Evolutionary conservation across 2,888 invertebrate genomes (phyloP).

Genomic region (Cephonodes hylas): DNA sequence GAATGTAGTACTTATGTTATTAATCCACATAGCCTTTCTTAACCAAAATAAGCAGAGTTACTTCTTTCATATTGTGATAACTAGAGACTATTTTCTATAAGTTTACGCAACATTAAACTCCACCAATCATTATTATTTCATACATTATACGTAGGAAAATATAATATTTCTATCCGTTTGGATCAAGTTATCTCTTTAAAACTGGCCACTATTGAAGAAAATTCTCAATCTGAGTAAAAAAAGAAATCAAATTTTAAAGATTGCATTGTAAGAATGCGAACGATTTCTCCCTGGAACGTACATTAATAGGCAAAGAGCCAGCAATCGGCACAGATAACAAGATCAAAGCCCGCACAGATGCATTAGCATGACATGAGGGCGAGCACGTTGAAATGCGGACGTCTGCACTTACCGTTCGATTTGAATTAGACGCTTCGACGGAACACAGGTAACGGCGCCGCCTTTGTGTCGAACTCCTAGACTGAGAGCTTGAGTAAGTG

Average conservation of each 20-base stretch:
- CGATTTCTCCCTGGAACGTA: background rate
- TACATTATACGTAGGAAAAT: too few species aligned
- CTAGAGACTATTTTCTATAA: too few species aligned
- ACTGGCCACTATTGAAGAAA: too few species aligned
- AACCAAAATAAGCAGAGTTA: too few species aligned
- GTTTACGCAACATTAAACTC: too few species aligned
- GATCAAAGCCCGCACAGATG: conserved; percentile 27
- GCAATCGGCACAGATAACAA: conserved; percentile 21
- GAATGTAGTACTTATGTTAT: too few species aligned
- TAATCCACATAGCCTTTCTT: too few species aligned
- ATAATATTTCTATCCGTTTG: too few species aligned
- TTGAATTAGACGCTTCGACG: conserved; percentile 28
- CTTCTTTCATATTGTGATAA: too few species aligned
- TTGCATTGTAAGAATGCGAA: background rate
- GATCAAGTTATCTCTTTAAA: too few species aligned
- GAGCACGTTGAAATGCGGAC: conserved; percentile 24
- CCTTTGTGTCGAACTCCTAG: conserved; percentile 18
- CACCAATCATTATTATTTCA: too few species aligned
- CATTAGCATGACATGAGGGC: conserved; percentile 29
- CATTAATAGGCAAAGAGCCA: background rate
- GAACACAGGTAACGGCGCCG: conserved; percentile 15
- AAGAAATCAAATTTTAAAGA: background rate
- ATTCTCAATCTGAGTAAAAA: too few species aligned
- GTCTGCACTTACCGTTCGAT: conserved; percentile 28
- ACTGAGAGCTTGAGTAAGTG: background rate